Conservation (phyloP, 2,888 invertebrate species). For the Lordiphosa andalusiaca region DNA sequence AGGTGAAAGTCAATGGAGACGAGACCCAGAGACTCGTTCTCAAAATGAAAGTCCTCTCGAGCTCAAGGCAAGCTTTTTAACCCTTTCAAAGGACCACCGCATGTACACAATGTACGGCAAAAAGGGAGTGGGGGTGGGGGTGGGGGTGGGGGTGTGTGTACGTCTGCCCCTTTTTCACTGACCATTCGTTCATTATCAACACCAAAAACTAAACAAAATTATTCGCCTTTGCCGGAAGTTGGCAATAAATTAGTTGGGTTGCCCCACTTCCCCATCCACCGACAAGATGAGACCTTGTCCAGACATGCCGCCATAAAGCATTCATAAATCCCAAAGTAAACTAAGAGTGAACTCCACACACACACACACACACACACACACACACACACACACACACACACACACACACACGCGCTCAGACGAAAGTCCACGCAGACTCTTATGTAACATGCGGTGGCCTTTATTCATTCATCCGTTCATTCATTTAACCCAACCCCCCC, state of each 20-base stretch:
- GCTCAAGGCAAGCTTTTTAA: slow-evolving; percentile 32
- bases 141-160: slow-evolving; percentile 6
- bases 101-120: slow-evolving; percentile 7
- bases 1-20: slow-evolving; percentile 60
- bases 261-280: not conserved
- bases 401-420: slow-evolving; percentile 18
- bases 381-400: slow-evolving; percentile 29
- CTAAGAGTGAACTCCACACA: slow-evolving; percentile 52
- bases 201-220: slow-evolving; percentile 76
- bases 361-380: slow-evolving; percentile 23
- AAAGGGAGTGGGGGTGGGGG: not conserved
- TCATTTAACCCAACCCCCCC: slow-evolving; percentile 52
- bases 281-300: slow-evolving; percentile 55
- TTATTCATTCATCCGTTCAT: slow-evolving; percentile 74
- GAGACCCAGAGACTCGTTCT: slow-evolving; percentile 22
- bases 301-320: slow-evolving; percentile 75
- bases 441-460: slow-evolving; percentile 72
- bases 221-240: slow-evolving; percentile 71
- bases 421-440: slow-evolving; percentile 44
- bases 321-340: slow-evolving; percentile 80
- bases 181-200: slow-evolving; percentile 73
- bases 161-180: slow-evolving; percentile 39
- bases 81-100: slow-evolving; percentile 55
- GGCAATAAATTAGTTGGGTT: slow-evolving; percentile 77
- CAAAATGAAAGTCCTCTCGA: not conserved